Conservation (phyloP, 2,888 invertebrate species). For the Baronia brevicornis region DNA sequence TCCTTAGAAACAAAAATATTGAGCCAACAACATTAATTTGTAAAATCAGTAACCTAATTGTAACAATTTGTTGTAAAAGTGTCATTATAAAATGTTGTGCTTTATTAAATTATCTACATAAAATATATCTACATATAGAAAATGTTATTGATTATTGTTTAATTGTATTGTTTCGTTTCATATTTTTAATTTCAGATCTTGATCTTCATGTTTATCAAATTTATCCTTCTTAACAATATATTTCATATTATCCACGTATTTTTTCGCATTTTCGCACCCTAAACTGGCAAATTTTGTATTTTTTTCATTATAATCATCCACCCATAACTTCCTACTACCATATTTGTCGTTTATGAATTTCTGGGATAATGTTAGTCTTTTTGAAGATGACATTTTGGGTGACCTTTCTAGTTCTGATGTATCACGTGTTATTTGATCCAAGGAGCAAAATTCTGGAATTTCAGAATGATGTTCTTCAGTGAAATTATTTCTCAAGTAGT, state of each 20-base stretch:
- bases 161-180: constrained; percentile 20
- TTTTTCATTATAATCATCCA: constrained; percentile 52
- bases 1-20: constrained; percentile 48
- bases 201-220: constrained; percentile 43
- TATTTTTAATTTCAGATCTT: constrained; percentile 42
- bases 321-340: constrained; percentile 67
- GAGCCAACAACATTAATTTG: constrained; percentile 41
- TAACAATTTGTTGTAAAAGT: constrained; percentile 46
- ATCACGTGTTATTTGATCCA: constrained; percentile 60
- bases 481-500: constrained; percentile 46
- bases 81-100: constrained; percentile 23
- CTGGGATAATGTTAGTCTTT: constrained; percentile 64
- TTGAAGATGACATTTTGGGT: constrained; percentile 50
- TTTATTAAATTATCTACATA: too few species aligned
- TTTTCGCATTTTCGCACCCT: constrained; percentile 55
- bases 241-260: constrained; percentile 25
- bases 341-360: constrained; percentile 74
- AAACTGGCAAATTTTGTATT: constrained; percentile 43
- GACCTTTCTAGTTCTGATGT: constrained; percentile 48
- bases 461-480: constrained; percentile 50
- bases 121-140: too few species aligned
- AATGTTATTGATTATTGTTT: constrained; percentile 7
- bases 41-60: constrained; percentile 41
- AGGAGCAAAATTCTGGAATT: constrained; percentile 65
- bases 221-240: constrained; percentile 48